Evolutionary conservation across 2,113 vertebrate species (phyloP), one percentile per base, ranked within the genome.

Genomic region (Psephotus haematonotus): DNA sequence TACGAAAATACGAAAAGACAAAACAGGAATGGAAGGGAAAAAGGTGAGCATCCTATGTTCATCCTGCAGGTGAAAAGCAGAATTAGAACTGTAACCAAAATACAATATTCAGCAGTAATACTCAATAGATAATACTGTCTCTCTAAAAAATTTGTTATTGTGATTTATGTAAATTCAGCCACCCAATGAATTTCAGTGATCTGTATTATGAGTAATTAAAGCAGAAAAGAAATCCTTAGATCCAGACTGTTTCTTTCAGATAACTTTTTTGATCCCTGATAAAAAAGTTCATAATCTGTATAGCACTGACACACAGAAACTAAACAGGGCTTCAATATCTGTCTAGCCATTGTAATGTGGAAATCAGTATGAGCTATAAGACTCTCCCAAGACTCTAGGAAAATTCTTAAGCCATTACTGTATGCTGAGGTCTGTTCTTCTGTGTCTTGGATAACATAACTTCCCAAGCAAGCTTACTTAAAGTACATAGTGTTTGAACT

Each of bases 31-130:
- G 29, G n/a, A 60, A 78, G 17, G 5, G 4, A 16, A 69, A 90
- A 79, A 0, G 0, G 3, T 52, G 25, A 33, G 4, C 20, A 92
- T 5, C 8, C 5, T 63, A 10, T 1, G 0, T 7, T 17, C 31
- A 33, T 33, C 23, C 7, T 47, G 27, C 24, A 62, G 14, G 10
- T 70, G 22, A 88, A 46, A 41, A 62, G 18, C 7, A 62, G 20
- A 57, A 62, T 7, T 1, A 4, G 9, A 19, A 1, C 2, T 64
- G 17, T 7, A 72, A 69, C 0, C 13, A 80, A 68, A 72, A 80
- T 23, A 10, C 2, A 25, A 8, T 15, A 2, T 24, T 62, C 57
- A 59, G 15, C 2, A 43, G 13, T 39, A 46, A 9, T 35, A n/a
- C 28, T 75, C 37, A 81, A 25, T 7, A 9, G 6, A 53, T 57